These are phyloP conservation scores for Microcebus murinus DNA, from an alignment of 2,113 vertebrate genomes.

Conservation along the genomic window DNA sequence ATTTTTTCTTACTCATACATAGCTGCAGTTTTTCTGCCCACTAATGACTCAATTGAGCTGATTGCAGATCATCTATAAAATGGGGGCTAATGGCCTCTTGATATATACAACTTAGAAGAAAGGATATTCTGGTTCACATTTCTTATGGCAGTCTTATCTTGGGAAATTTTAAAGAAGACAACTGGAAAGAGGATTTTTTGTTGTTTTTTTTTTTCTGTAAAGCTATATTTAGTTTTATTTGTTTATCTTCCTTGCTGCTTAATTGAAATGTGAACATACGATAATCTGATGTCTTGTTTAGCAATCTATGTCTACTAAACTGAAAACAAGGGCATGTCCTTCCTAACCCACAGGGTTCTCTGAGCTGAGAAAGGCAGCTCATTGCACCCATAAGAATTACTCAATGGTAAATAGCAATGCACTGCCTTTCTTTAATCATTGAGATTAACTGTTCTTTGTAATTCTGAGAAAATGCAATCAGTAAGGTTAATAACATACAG, in stretches of 20 bases:
- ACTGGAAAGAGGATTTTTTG: neutral
- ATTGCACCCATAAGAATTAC: neutral
- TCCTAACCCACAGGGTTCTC: neutral
- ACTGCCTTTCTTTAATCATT: neutral
- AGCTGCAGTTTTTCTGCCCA: neutral
- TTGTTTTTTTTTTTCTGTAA: neutral
- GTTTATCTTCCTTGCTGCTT: constrained; percentile 61
- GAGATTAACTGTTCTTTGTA: constrained; percentile 9
- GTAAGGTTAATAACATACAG: neutral
- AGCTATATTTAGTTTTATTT: constrained; percentile 66
- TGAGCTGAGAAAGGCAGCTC: neutral
- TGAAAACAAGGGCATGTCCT: neutral
- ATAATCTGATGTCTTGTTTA: constrained; percentile 54
- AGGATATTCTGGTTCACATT: neutral
- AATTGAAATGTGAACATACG: constrained; percentile 57
- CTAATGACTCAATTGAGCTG: neutral
- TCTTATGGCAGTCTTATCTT: constrained; percentile 3
- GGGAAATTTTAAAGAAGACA: constrained; percentile 36
- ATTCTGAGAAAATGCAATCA: constrained; percentile 38
- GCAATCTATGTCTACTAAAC: neutral
- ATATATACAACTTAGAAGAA: neutral
- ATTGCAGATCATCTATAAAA: neutral
- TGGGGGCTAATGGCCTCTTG: neutral
- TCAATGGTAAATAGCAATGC: neutral
- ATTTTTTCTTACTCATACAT: neutral